Percentiles rank a stretch among this genome's conserved stretches.
Conservation (phyloP, 2,888 invertebrate species). For the Autographa pulchrina region DNA sequence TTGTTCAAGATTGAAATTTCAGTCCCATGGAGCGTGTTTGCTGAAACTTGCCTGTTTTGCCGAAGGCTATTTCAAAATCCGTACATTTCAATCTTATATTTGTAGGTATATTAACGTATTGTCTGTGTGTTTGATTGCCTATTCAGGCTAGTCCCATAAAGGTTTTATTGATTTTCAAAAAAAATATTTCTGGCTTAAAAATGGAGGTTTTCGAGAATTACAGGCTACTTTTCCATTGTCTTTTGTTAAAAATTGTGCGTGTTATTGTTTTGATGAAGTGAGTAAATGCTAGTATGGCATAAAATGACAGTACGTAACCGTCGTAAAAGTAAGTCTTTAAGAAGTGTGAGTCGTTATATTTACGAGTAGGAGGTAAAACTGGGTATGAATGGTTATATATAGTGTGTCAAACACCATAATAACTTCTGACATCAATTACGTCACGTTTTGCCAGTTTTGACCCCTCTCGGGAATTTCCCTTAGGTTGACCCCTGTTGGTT, state of each 20-base stretch:
- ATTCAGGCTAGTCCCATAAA: no score
- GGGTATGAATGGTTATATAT: not conserved
- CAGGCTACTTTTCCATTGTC: no score
- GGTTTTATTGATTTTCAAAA: no score
- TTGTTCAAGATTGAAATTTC: constrained; percentile 20
- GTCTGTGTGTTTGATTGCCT: no score
- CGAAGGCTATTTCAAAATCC: constrained; percentile 11
- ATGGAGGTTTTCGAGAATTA: no score
- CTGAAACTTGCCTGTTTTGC: not conserved
- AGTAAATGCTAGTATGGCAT: not conserved
- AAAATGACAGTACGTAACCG: not conserved
- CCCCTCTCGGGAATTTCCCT: not conserved
- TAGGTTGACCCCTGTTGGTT: not conserved
- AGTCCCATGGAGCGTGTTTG: constrained; percentile 8
- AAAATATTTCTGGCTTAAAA: no score
- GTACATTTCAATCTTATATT: not conserved
- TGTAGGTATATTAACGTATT: no score
- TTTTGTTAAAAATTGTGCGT: no score
- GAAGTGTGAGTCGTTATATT: not conserved
- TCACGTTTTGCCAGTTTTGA: not conserved
- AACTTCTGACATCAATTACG: not conserved
- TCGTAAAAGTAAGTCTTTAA: not conserved
- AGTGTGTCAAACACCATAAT: not conserved
- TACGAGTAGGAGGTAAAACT: not conserved
- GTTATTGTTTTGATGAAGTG: no score